Conservation (phyloP, 2,888 invertebrate species). For the Ecliptopera silaceata region DNA sequence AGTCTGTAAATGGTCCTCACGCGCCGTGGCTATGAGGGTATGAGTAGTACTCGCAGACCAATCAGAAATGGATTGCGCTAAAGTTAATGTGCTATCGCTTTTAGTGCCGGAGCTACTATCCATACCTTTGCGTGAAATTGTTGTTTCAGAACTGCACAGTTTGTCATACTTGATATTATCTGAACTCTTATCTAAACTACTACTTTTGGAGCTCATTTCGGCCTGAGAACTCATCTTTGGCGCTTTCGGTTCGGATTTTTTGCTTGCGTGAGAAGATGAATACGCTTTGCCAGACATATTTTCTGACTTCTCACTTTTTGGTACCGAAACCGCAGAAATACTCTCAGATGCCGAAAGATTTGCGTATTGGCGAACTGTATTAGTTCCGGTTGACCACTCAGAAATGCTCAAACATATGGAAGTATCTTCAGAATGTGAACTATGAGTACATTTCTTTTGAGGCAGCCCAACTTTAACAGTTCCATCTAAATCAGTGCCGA, state of each 20-base stretch:
- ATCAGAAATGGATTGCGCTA: constrained; percentile 91
- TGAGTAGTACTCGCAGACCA: constrained; percentile 93
- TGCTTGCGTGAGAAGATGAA: constrained; percentile 79
- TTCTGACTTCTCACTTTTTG: constrained; percentile 84
- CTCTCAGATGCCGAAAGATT: constrained; percentile 88
- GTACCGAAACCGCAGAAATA: constrained; percentile 83
- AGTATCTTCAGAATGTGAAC: constrained; percentile 93
- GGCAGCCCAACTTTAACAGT: constrained; percentile 91
- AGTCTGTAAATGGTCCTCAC: constrained; percentile 70
- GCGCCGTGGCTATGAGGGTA: constrained; percentile 86
- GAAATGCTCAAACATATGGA: constrained; percentile 93
- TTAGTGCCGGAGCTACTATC: constrained; percentile 88
- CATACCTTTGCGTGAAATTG: constrained; percentile 76
- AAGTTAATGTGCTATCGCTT: constrained; percentile 89
- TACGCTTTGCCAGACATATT: constrained; percentile 82
- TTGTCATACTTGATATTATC: constrained; percentile 83
- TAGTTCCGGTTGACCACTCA: constrained; percentile 94
- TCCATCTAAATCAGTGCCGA: constrained; percentile 91
- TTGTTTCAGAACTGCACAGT: constrained; percentile 84
- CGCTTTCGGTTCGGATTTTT: constrained; percentile 79
- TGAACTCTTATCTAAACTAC: constrained; percentile 82
- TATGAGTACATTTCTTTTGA: constrained; percentile 91
- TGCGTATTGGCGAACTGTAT: constrained; percentile 91
- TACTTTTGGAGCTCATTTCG: constrained; percentile 83
- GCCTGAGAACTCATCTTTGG: constrained; percentile 67